Base-by-base conservation (phyloP, 1,140 invertebrate species). In the Drosophila funebris region DNA sequence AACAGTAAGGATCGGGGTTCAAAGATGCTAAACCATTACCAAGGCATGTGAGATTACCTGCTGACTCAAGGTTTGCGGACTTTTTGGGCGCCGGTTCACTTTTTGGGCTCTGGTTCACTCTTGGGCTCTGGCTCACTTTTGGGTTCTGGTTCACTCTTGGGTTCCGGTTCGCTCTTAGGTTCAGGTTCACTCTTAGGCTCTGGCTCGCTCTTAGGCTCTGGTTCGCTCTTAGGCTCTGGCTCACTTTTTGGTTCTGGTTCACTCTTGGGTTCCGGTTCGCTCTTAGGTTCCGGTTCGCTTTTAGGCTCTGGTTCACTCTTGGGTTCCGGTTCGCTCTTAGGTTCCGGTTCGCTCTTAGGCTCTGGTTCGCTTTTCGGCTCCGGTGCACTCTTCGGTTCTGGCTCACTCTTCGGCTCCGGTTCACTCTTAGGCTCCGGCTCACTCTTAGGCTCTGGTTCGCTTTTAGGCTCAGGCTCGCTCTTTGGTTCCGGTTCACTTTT, bases 121-220 rank as follows among this genome's bases (percentile, higher is more conserved):
- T 48, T 92, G 60, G 92, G 91, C 74, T 93, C 92, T 1, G 93
- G 90, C 79, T 93, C 92, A 2, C 92, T 84, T 88, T 93, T 92
- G 11, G 93, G 92, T 77, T 93, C 89, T 0, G 92, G 91, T 71
- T 93, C 92, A 0, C 92, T 68, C 41, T 90, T 90, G 0, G 93
- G 92, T 68, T 93, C 91, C 0, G 92, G 85, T 67, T 93, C 91
- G 0, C 92, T 87, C 70, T 93, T 91, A 1, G 93, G 91, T 67
- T 93, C 92, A 0, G 93, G 91, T 84, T 93, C 90, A 16, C 92
- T 75, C 60, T 92, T 90, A 0, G 93, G 90, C 43, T 92, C 92
- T 1, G 93, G 90, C 76, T 93, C 92, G 3, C 92, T 81, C 58
- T 79, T 92, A 0, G 92, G 92, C 68, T 75, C 92, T 8, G 92